Evolutionary conservation across 1,140 invertebrate species (phyloP), one percentile per base, ranked within the genome.

Genomic region (Camponotus vicinus): DNA sequence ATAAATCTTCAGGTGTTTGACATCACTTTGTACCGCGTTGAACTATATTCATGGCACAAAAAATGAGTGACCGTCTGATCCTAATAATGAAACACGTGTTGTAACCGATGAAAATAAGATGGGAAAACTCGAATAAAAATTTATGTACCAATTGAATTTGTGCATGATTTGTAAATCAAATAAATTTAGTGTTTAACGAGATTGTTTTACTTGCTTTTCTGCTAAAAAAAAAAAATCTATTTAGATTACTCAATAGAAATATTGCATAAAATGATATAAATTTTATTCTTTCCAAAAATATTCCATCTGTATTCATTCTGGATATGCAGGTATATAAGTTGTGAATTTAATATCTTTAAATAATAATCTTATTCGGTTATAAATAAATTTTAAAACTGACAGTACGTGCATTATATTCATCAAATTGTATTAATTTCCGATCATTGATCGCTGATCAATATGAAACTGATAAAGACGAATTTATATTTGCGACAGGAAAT

Each of bases 1-100:
- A 83, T 83, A 75, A 83, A 83, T 83, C 79, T 49, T 75, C 40
- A 45, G 40, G 37, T 82, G 67, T 59, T 42, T 15, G 67, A 40
- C 69, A 32, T 83, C 40, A 34, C 27, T 55, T 83, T 49, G 52
- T 49, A 34, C 42, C 61, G 57, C 34, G 49, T 66, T 70, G 42
- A 80, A 57, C n/a, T 34, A 7, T 45, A 32, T 45, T 13, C 4
- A 27, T 37, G 27, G 32, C 34, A 15, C 32, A 13, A 34, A 64
- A 67, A 37, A 9, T 79, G 45, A 18, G 61, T 67, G 42, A 5
- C 32, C 40, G 27, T 67, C 61, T 18, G 18, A 63, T 66, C 4
- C 32, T 67, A 79, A 79, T 67, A 67, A 79, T 32, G 34, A 55
- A 80, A 34, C 57, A 37, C 45, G 5, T 13, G 75, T 42, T 21